Base-by-base conservation (phyloP, 2,888 invertebrate genomes). In the Ashinkailepas kermadecensis region DNA sequence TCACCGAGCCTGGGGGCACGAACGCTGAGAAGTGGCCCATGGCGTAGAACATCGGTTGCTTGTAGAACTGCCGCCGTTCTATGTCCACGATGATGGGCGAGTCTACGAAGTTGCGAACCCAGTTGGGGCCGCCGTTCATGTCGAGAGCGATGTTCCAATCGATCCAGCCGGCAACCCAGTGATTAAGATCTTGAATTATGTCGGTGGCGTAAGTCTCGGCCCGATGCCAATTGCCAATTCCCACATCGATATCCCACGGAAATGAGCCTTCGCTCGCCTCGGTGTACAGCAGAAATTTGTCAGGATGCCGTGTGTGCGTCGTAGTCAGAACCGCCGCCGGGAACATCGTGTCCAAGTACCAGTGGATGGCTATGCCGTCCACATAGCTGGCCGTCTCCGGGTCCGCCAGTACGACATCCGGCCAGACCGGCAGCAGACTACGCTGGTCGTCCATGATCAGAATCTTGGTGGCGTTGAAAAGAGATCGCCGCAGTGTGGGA, bases 371-470 rank as follows among this genome's bases (percentile, higher is more conserved):
- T 18, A 90, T 87, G 10, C 90, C 90, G 59, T 87, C 86, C 0
- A 90, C 85, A 82, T 86, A 87, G 80, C 86, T 85, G 9, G 85
- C 85, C 3, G 87, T 86, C n/a, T 85, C 84, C 11, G 85, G 83
- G 83, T 86, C 86, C 18, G 81, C 83, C 82, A 86, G 82, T 23
- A 86, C 83, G 86, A 85, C 86, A 85, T 90, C 87, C 59, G 92
- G 89, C 91, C 92, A 94, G 85, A 90, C 88, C 0, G 93, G 92
- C 67, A 93, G 88, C 4, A 90, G 87, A 58, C 90, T 86, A 83
- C 93, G 89, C 86, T 94, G 92, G 84, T 90, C 96, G 85, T 97
- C 96, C 54, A 74, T 54, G 74, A 74, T 74, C 39, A 93, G 88
- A 1, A 92, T 90, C 39, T 96, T 90, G 84, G 92, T 90, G 0